Percentiles rank a stretch among this genome's conserved stretches.
These are phyloP conservation scores for Nycticryphes semicollaris DNA, from an alignment of 2,113 vertebrate species.

Conservation along the genomic window DNA sequence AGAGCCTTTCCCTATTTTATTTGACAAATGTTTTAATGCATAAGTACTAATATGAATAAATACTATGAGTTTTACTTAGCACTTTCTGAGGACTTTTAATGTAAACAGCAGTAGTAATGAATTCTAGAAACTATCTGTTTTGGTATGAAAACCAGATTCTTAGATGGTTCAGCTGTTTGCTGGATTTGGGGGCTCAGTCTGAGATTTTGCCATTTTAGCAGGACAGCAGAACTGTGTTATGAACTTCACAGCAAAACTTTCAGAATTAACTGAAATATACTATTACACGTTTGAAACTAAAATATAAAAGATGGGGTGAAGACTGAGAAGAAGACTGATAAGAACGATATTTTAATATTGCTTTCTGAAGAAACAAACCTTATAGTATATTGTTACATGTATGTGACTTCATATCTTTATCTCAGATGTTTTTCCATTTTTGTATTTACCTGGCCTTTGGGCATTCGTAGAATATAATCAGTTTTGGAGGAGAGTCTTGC, in stretches of 20 bases:
- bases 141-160: background rate
- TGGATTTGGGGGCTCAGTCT: background rate
- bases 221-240: background rate
- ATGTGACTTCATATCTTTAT: background rate
- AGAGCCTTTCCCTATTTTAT: background rate
- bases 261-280: background rate
- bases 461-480: background rate
- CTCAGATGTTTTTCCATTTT: background rate
- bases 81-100: conserved; percentile 7
- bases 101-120: background rate
- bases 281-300: background rate
- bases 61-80: background rate
- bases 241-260: background rate
- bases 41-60: background rate
- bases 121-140: background rate
- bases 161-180: background rate
- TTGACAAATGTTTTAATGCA: background rate
- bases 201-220: background rate
- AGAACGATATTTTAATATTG: background rate
- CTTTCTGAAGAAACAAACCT: background rate
- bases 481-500: background rate
- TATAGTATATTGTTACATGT: background rate
- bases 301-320: background rate
- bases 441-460: background rate
- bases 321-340: background rate